Percentiles rank a stretch among this genome's conserved stretches.
Evolutionary conservation across 2,888 invertebrate species (phyloP).

Genomic region (Itoplectis maculator): DNA sequence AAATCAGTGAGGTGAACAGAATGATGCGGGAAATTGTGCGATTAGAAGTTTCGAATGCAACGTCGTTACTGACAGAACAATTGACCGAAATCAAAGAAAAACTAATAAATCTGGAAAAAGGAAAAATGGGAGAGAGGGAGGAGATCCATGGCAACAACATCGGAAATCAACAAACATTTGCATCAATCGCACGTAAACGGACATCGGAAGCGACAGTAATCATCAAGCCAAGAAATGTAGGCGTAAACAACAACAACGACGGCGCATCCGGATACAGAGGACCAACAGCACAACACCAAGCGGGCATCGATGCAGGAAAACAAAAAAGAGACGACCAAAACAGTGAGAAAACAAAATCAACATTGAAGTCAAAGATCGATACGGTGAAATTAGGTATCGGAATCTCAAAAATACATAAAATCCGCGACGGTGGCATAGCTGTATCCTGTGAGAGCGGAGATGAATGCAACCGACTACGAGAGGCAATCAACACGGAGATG

Average conservation of each 20-base stretch:
- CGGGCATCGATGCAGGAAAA: not conserved
- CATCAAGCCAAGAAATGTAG: not conserved
- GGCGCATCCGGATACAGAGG: not conserved
- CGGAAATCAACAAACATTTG: not conserved
- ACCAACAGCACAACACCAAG: not conserved
- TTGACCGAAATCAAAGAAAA: conserved; percentile 12
- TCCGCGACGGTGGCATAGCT: conserved; percentile 11
- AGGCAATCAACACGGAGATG: not conserved
- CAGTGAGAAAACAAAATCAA: not conserved
- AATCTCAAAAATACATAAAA: conserved; percentile 14
- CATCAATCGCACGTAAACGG: not conserved
- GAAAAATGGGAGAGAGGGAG: not conserved
- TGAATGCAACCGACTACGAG: not conserved
- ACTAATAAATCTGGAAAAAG: not conserved
- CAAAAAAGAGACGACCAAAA: not conserved
- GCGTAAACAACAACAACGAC: not conserved
- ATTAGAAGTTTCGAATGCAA: not conserved
- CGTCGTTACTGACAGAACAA: not conserved
- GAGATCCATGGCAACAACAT: not conserved
- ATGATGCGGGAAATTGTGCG: not conserved
- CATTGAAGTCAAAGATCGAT: conserved; percentile 15
- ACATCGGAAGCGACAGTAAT: not conserved
- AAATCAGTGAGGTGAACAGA: not conserved
- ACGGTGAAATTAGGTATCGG: not conserved
- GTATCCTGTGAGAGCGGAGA: not conserved